Evolutionary conservation across 2,113 vertebrate species (phyloP).

Genomic region (Herpetotheres cachinnans): DNA sequence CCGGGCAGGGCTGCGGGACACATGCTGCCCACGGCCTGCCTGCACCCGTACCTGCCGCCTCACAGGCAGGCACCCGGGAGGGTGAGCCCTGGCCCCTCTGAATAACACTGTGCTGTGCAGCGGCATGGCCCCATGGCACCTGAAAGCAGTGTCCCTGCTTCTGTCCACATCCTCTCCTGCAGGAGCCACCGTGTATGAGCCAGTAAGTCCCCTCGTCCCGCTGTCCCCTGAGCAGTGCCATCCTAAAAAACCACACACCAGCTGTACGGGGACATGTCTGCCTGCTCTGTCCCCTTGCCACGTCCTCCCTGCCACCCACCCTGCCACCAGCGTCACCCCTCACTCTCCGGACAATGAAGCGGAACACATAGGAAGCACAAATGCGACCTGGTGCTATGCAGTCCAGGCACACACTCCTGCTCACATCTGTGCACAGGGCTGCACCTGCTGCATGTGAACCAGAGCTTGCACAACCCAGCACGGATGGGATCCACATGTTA

Average conservation of each 20-base stretch:
- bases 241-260: not conserved
- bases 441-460: accelerated
- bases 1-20: accelerated
- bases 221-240: not conserved
- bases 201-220: accelerated
- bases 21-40: not conserved
- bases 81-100: not conserved
- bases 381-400: accelerated
- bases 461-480: not conserved
- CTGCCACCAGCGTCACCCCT: not conserved
- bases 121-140: accelerated
- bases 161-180: not conserved
- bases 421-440: accelerated
- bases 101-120: not conserved
- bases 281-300: accelerated
- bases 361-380: accelerated
- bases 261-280: not conserved
- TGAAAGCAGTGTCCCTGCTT: not conserved
- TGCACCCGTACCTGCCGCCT: not conserved
- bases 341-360: accelerated
- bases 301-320: not conserved
- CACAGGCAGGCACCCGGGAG: accelerated
- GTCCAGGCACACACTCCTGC: not conserved
- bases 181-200: not conserved
- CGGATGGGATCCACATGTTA: not conserved